Base-by-base conservation (phyloP, 2,888 invertebrate species). In the Epirrhoe tristata region DNA sequence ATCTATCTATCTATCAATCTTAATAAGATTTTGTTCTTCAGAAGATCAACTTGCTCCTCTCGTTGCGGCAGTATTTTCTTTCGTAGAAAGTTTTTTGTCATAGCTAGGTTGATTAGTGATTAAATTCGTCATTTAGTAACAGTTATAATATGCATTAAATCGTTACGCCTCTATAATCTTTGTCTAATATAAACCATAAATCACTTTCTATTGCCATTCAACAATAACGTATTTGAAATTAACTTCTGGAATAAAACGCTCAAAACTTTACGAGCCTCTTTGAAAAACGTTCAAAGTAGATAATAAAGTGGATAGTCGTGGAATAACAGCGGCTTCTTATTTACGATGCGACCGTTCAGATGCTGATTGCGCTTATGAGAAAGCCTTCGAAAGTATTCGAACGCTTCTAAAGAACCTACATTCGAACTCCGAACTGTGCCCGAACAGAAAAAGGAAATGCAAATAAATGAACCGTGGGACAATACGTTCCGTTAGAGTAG, bases 401-500 rank as follows among this genome's bases (percentile, higher is more conserved):
- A 59, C 60, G 55, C 32, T 67, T 59, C 51, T 56, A 58, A 56
- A 68, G 63, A 54, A 68, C 54, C 55, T 32, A 64, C 53, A 61
- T 61, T 69, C 58, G 50, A 60, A 60, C 58, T 64, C 17, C 36
- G 17, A 64, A 63, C 64, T 52, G 61, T 61, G 12, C 73, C 67
- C 61, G 55, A 55, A 56, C 60, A 56, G 63, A 68, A 71, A 71
- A 72, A 73, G 72, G 75, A 77, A 77, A 83, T 81, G 78, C 79
- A 83, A 82, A 82, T 80, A 81, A 81, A 81, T 75, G 80, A 80
- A 78, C 74, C 73, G 75, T 79, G 83, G 81, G 84, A 85, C 85
- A 90, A 86, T 85, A 70, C 62, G 64, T 65, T 81, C 80, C 81
- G 85, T 87, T 86, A 86, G 82, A 87, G 82, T 80, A 83, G 87